Base-by-base conservation (phyloP, 2,888 invertebrate genomes). In the Hirtodrosophila alboralis region DNA sequence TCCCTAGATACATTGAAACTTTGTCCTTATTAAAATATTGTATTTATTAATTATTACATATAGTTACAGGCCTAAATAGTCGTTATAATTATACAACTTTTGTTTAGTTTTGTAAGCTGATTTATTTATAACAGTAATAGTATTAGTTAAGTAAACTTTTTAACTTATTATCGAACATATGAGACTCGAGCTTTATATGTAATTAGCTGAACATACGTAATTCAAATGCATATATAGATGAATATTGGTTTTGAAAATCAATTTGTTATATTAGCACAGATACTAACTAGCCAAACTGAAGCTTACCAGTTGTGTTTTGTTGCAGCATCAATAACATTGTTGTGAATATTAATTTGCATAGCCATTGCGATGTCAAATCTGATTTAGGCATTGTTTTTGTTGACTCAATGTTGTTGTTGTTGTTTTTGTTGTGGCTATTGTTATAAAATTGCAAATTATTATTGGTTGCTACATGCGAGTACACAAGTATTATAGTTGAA, bases 291-390 rank as follows among this genome's bases (percentile, higher is more conserved):
- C 28, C 34, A 33, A 12, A 47, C 13, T 26, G 14, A 27, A 28
- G 69, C 81, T 84, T 62, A 84, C 81, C 84, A 43, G 54, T 64
- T 13, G 62, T 30, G 54, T 47, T 60, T 54, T 54, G 76, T 41
- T 64, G 80, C 36, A 72, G 45, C 64, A 72, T 65, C 63, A 81
- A 48, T 56, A 73, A 57, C 40, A 81, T 61, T 62, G 57, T 60
- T 63, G 62, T 45, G 44, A 58, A 57, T 65, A 58, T 60, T 65
- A 81, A 81, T 72, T 81, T 75, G 62, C 60, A 62, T 38, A 51
- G 58, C 62, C 54, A 61, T 14, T 58, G 40, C 18, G 37, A 44
- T 53, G 53, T 64, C 33, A 41, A 40, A 37, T 52, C 13, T 59
- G 59, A 61, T 53, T 71, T 60, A n/a, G 52, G 47, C 83, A 79